Percentiles rank a stretch among this genome's conserved stretches.
These are phyloP conservation scores for pig (Sus scrofa) DNA, from an alignment of 2,113 vertebrate species.

Conservation along the genomic window DNA sequence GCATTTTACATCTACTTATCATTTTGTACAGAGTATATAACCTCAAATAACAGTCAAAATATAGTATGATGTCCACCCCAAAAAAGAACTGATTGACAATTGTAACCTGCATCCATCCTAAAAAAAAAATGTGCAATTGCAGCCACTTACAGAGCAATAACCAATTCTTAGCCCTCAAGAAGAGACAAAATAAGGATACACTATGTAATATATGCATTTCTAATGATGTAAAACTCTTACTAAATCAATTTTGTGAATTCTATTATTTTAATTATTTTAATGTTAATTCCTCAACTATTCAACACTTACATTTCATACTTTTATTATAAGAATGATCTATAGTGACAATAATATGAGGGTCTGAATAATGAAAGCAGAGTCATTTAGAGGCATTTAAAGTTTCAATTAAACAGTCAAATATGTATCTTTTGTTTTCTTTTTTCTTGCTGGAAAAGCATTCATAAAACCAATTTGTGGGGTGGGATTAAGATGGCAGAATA, in stretches of 20 bases:
- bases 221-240: not conserved
- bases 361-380: not conserved
- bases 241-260: not conserved
- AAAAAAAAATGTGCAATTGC: not conserved
- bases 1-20: not conserved
- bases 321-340: not conserved
- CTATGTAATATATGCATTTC: not conserved
- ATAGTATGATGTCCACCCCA: not conserved
- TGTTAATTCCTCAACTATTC: not conserved
- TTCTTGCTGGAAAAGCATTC: not conserved
- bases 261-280: constrained; percentile 11
- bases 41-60: not conserved
- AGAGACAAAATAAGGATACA: not conserved
- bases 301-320: not conserved
- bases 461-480: not conserved
- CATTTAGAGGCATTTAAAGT: not conserved
- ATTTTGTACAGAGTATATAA: not conserved
- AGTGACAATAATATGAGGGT: not conserved
- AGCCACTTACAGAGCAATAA: not conserved
- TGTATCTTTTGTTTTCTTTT: not conserved
- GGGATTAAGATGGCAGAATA: too few species aligned
- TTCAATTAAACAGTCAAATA: not conserved
- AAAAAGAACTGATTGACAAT: not conserved
- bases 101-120: not conserved
- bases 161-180: not conserved